Base-by-base conservation (phyloP, 1,140 invertebrate species). In the Scylla paramamosain region DNA sequence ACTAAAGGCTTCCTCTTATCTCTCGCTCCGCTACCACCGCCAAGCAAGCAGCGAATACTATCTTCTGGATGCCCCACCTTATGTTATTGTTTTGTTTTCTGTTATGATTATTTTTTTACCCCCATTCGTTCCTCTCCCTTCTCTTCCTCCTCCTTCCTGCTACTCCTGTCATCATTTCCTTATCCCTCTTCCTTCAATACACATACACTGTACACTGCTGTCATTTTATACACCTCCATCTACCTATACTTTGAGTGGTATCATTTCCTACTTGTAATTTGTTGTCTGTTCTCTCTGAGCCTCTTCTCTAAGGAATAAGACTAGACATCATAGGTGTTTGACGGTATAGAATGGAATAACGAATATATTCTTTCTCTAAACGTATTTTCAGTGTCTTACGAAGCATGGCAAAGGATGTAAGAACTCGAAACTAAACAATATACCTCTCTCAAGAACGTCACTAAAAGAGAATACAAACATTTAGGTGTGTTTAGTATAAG, bases 81-180 rank as follows among this genome's bases (percentile, higher is more conserved):
- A 12, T n/a, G 67, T n/a, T 77, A 77, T 77, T 77, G 67, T 77
- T 77, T n/a, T 77, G 67, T 77, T 77, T 59, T 77, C n/a, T n/a
- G 20, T 77, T 77, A 77, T 77, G 67, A 77, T 77, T 77, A 77
- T 77, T 77, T 77, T 77, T 77, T 25, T 77, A 77, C 20, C 20
- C 20, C 20, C 20, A n/a, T n/a, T 77, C 67, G 67, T n/a, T 77
- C 20, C 67, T 4, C 46, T 1, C 14, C 25, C 31, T 45, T 4
- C 87, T 45, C 31, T 4, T 31, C 45, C 46, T 59, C 16, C 52
- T 28, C 16, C 28, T 29, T 91, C 52, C 52, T 91, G 45, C 48
- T 31, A 25, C 48, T 52, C 48, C 52, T 91, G 39, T 52, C 28
- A 45, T 91, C 46, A n/a, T 31, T 59, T 20, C 14, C 48, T 28